phyloP scores from a whole-genome alignment of 2,888 invertebrate species.

The Enchytraeus crypticus region DNA sequence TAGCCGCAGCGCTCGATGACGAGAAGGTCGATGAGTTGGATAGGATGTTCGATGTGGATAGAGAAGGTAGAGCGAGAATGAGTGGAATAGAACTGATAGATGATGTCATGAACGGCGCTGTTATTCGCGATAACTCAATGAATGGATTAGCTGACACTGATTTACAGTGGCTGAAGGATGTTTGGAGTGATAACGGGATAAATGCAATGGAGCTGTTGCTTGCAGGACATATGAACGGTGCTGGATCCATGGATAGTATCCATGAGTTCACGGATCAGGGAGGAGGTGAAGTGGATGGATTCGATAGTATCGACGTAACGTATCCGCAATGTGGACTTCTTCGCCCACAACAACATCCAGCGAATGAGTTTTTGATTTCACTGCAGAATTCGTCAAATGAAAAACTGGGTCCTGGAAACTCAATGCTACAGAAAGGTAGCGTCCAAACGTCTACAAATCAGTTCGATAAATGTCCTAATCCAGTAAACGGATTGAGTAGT shows the following conservation, averaged over 20 bases:
- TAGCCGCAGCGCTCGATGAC: too few species aligned
- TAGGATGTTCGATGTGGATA: background rate
- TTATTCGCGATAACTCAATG: too few species aligned
- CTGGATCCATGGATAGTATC: slow-evolving; percentile 62
- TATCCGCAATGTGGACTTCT: too few species aligned
- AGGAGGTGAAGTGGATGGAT: slow-evolving; percentile 62
- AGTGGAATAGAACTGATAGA: background rate
- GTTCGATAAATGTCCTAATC: too few species aligned
- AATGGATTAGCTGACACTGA: too few species aligned
- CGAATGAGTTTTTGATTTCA: too few species aligned
- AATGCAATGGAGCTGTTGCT: background rate
- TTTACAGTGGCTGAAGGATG: background rate
- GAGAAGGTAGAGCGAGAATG: background rate
- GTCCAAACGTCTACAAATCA: too few species aligned
- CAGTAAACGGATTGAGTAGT: too few species aligned
- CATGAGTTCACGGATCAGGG: slow-evolving; percentile 86
- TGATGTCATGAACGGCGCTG: background rate
- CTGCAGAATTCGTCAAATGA: too few species aligned
- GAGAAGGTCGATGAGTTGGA: background rate
- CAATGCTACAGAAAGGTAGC: too few species aligned
- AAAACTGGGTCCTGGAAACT: too few species aligned
- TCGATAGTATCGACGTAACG: slow-evolving; percentile 54
- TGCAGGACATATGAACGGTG: slow-evolving; percentile 1
- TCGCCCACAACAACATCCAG: too few species aligned
- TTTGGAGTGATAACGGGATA: background rate